Percentiles rank a stretch among this genome's conserved stretches.
phyloP scores from a whole-genome alignment of 2,113 vertebrate genomes.

The Mohoua ochrocephala region DNA sequence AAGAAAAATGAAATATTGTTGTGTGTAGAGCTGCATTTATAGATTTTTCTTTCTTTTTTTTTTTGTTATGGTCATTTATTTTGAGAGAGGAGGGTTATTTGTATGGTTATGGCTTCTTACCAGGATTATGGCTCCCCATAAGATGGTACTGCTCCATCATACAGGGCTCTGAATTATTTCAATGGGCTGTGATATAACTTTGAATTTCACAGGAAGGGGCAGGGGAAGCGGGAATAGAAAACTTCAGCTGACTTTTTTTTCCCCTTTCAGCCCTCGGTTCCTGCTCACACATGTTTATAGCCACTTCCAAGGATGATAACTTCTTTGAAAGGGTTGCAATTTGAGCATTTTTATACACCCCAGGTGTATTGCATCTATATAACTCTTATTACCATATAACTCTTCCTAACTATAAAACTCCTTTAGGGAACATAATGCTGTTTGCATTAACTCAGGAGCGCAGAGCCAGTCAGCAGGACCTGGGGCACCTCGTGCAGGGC shows the following conservation, averaged over 20 bases:
- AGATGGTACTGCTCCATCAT: neutral
- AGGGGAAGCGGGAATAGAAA: neutral
- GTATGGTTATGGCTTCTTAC: neutral
- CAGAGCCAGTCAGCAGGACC: neutral
- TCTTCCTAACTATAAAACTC: conserved; percentile 47
- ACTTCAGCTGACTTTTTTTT: neutral
- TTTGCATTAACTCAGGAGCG: conserved; percentile 14
- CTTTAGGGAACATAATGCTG: conserved; percentile 27
- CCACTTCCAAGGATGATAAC: conserved; percentile 30
- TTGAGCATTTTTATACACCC: conserved; percentile 36
- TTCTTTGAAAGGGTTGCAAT: conserved; percentile 41
- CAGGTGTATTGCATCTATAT: conserved; percentile 46
- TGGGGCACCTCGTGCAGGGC: neutral
- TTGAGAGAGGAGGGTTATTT: neutral
- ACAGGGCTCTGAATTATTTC: neutral
- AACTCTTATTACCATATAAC: conserved; percentile 59
- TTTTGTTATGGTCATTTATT: neutral
- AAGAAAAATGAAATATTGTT: conserved; percentile 7
- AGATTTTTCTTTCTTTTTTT: neutral
- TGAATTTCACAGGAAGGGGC: neutral
- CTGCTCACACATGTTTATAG: conserved; percentile 33
- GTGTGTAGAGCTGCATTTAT: neutral
- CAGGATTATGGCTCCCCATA: neutral
- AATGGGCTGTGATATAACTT: neutral
- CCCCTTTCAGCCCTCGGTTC: neutral